These are phyloP conservation scores for Pollenia amentaria DNA, from an alignment of 2,888 invertebrate species.

Conservation along the genomic window DNA sequence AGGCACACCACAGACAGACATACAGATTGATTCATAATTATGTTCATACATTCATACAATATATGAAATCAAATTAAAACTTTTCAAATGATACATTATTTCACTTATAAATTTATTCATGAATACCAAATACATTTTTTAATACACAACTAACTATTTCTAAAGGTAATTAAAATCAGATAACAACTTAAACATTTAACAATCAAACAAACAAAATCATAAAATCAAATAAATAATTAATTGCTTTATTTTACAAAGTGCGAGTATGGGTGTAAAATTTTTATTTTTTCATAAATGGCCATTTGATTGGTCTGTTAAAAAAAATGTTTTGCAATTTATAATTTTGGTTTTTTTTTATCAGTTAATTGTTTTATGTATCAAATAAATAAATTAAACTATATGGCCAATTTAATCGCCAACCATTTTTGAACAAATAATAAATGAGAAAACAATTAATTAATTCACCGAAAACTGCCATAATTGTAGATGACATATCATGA, in stretches of 20 bases:
- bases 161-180: not conserved
- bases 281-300: not conserved
- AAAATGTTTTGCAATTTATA: slow-evolving; percentile 9
- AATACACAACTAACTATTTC: not conserved
- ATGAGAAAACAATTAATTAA: slow-evolving; percentile 56
- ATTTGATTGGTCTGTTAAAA: slow-evolving; percentile 1
- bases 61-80: not conserved
- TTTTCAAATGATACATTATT: not conserved
- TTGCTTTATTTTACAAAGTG: slow-evolving; percentile 10
- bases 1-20: not conserved
- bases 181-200: not conserved
- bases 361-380: slow-evolving; percentile 44
- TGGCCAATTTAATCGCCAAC: slow-evolving; percentile 39
- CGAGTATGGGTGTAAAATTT: not conserved
- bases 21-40: slow-evolving; percentile 17
- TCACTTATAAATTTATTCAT: not conserved
- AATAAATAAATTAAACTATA: slow-evolving; percentile 44
- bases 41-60: too few relatives aligned
- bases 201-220: too few relatives aligned
- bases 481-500: slow-evolving; percentile 23
- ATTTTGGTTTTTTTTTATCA: slow-evolving; percentile 43
- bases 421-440: slow-evolving; percentile 23
- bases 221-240: not conserved
- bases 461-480: slow-evolving; percentile 46
- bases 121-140: not conserved